A percentile compares a stretch with the other conserved stretches of the same genome.
Evolutionary conservation across 2,113 vertebrate genomes (phyloP).

Genomic region (Python bivittatus): DNA sequence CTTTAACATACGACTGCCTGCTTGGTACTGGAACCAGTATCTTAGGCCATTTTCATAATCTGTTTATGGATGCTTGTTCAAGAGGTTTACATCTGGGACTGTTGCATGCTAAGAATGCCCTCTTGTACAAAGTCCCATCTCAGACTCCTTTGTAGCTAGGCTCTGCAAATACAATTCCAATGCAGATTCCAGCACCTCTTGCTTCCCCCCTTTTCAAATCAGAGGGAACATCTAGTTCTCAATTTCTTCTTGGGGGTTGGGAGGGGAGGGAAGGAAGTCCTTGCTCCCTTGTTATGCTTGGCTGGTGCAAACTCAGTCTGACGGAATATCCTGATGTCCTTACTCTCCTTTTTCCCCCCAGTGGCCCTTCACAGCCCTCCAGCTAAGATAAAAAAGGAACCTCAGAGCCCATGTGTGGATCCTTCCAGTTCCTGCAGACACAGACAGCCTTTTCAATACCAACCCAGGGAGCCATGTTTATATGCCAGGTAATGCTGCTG

Average conservation of each 20-base stretch:
- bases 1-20: neutral
- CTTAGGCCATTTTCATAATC: neutral
- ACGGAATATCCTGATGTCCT: neutral
- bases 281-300: neutral
- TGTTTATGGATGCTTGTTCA: neutral
- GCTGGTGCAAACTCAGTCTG: neutral
- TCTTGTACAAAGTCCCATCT: neutral
- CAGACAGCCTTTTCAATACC: constrained; percentile 83
- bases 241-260: neutral
- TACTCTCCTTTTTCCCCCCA: constrained; percentile 42
- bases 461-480: constrained; percentile 92
- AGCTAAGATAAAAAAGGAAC: constrained; percentile 95
- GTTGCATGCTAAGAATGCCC: neutral
- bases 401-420: constrained; percentile 86
- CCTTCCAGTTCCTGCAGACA: constrained; percentile 87
- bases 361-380: constrained; percentile 96
- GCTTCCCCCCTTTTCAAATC: neutral
- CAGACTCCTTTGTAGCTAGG: neutral
- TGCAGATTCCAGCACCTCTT: neutral
- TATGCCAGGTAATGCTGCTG: constrained; percentile 83
- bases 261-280: neutral
- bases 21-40: neutral
- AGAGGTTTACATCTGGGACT: neutral
- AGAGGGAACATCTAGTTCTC: neutral
- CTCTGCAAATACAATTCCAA: neutral